Base-by-base conservation (phyloP, 35 echinoderm and acorn worm genomes). In the Diadema setosum region DNA sequence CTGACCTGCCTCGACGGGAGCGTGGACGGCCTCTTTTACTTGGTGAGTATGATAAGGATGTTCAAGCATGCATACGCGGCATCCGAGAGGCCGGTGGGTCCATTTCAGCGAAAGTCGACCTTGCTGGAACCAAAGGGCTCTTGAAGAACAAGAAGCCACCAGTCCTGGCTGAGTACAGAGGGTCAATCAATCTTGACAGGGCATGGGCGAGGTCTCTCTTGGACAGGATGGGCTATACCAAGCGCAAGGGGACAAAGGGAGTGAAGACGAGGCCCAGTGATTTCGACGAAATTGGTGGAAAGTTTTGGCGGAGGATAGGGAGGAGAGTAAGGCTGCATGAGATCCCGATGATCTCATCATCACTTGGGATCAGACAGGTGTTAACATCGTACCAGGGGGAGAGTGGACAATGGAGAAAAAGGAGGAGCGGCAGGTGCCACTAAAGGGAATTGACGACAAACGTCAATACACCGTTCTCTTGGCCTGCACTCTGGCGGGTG, bases 401-500 rank as follows among this genome's bases (percentile, higher is more conserved):
- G 44, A 76, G 18, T 89, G 87, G 74, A 89, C 74, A 58, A 81
- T 89, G 87, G 50, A 81, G 15, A 1, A 29, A 39, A 50, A 78
- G 6, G 74, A 75, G 32, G 42, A 76, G 25, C 14, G 50, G 3
- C 75, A 89, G 46, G 87, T 81, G 17, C 34, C 70, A 6, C 58
- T 89, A 30, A 78, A 76, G 35, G 87, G 74, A 26, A 52, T 61
- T 63, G 87, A 89, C 37, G 49, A 89, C 75, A 89, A 89, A 39
- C 16, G 87, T 7, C 87, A 89, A 61, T 80, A 80, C 37, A 89
- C 46, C 3, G 43, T 46, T 32, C 4, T 89, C n/a, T 50, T 89
- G 12, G 87, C 70, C 21, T 61, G 32, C 45, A 37, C 87, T 1
- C 33, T 78, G 14, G n/a, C 29, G 12, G 45, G 75, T 5, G 46